phyloP scores from a whole-genome alignment of 2,797 vertebrate genomes.

The Sebastolobus alascanus region DNA sequence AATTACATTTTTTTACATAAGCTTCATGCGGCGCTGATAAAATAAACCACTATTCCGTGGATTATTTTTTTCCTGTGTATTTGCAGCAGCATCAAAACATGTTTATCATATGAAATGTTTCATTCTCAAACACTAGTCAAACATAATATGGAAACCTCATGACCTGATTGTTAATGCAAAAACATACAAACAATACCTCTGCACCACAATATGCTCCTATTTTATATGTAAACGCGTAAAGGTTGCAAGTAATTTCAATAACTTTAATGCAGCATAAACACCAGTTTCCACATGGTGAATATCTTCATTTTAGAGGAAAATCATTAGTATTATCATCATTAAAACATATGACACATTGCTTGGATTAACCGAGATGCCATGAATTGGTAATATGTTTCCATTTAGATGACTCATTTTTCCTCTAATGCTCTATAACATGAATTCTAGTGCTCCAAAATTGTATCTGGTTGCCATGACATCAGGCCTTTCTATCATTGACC shows the following conservation, averaged over 20 bases:
- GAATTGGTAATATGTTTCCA: conserved; percentile 16
- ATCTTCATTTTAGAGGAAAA: neutral
- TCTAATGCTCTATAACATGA: neutral
- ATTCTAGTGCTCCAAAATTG: neutral
- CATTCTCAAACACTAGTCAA: neutral
- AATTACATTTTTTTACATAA: conserved; percentile 43
- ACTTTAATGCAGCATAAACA: conserved; percentile 3
- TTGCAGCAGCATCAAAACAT: conserved; percentile 37
- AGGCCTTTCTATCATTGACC: neutral
- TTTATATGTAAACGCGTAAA: neutral
- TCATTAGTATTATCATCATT: neutral
- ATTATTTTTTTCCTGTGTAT: conserved; percentile 5
- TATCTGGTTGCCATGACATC: conserved; percentile 35
- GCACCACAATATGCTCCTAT: neutral
- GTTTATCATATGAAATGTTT: conserved; percentile 26
- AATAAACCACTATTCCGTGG: conserved; percentile 15
- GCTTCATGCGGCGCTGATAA: conserved; percentile 23
- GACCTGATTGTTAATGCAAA: conserved; percentile 1
- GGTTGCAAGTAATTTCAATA: neutral
- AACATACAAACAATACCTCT: neutral
- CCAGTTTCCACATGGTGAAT: neutral
- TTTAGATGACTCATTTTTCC: neutral
- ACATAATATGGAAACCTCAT: neutral
- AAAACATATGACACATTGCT: neutral
- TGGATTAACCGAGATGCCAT: neutral